Evolutionary conservation across 1,140 invertebrate species (phyloP).

Genomic region (Drosophila pseudoananassae): DNA sequence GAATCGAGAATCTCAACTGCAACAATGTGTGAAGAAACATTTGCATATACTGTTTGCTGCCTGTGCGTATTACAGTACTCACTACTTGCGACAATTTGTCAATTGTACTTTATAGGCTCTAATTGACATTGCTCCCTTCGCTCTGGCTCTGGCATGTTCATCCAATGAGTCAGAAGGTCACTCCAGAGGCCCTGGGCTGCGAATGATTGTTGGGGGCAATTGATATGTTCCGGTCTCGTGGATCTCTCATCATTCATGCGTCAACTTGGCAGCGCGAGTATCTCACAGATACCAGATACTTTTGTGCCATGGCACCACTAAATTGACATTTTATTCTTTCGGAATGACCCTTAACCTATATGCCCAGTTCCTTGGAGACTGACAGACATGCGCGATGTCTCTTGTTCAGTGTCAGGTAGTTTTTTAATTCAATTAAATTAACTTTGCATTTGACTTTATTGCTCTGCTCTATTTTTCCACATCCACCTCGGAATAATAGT

Average conservation of each 20-base stretch:
- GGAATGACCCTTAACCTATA: slow-evolving; percentile 20
- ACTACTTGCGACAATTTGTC: slow-evolving; percentile 39
- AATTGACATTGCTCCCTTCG: slow-evolving; percentile 56
- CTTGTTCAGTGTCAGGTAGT: slow-evolving; percentile 38
- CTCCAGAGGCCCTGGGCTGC: slow-evolving; percentile 18
- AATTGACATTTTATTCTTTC: slow-evolving; percentile 15
- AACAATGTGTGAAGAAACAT: background rate
- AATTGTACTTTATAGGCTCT: slow-evolving; percentile 58
- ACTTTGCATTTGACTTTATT: slow-evolving; percentile 32
- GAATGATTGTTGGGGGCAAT: slow-evolving; percentile 46
- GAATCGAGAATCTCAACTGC: slow-evolving; percentile 6
- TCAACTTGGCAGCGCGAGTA: slow-evolving; percentile 21
- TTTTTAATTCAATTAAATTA: slow-evolving; percentile 66
- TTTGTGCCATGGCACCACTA: slow-evolving; percentile 1
- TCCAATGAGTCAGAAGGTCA: slow-evolving; percentile 65
- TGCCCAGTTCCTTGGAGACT: background rate
- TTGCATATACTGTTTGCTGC: slow-evolving; percentile 2
- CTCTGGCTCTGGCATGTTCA: slow-evolving; percentile 18
- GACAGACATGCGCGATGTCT: slow-evolving; percentile 31
- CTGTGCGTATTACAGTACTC: slow-evolving; percentile 2
- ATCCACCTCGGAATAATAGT: background rate
- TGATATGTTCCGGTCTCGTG: slow-evolving; percentile 74
- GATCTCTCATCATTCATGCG: slow-evolving; percentile 46
- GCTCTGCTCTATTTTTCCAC: slow-evolving; percentile 17
- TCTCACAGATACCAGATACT: slow-evolving; percentile 30